These are phyloP conservation scores for Peromyscus nudipes DNA, from an alignment of 2,797 vertebrate species.

Conservation along the genomic window DNA sequence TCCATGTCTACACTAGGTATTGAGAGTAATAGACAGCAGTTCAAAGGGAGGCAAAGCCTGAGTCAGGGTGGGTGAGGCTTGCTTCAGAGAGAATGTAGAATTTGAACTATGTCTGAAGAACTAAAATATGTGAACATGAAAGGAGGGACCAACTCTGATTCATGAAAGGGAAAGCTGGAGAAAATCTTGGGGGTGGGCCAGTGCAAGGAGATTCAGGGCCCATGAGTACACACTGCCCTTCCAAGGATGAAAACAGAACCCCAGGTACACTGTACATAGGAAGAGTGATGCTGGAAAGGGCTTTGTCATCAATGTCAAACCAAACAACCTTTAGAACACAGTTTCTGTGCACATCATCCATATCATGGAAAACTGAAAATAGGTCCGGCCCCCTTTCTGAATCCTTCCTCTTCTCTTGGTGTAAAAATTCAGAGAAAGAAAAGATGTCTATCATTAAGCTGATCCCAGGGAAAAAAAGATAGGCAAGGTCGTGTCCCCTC, in stretches of 20 bases:
- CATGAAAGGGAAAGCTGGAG: conserved; percentile 50
- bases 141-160: background rate
- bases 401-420: conserved; percentile 68
- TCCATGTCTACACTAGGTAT: conserved; percentile 2
- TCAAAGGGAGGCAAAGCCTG: conserved; percentile 24
- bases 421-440: conserved; percentile 74
- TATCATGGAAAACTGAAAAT: conserved; percentile 70
- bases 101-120: conserved; percentile 62
- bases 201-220: background rate
- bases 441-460: conserved; percentile 76
- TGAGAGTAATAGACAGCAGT: conserved; percentile 30
- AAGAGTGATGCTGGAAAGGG: conserved; percentile 10
- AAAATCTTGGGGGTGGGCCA: conserved; percentile 67
- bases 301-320: conserved; percentile 33
- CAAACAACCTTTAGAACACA: conserved; percentile 44
- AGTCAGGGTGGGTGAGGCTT: conserved; percentile 11
- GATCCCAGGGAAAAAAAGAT: conserved; percentile 37
- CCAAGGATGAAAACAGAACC: conserved; percentile 63
- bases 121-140: conserved; percentile 65
- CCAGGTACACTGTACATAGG: background rate
- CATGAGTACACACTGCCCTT: conserved; percentile 27
- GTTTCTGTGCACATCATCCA: conserved; percentile 42
- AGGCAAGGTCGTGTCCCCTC: conserved; percentile 67
- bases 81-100: conserved; percentile 53
- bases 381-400: conserved; percentile 64